Base-by-base conservation (phyloP, 2,888 invertebrate genomes). In the Ophion ventricosus region DNA sequence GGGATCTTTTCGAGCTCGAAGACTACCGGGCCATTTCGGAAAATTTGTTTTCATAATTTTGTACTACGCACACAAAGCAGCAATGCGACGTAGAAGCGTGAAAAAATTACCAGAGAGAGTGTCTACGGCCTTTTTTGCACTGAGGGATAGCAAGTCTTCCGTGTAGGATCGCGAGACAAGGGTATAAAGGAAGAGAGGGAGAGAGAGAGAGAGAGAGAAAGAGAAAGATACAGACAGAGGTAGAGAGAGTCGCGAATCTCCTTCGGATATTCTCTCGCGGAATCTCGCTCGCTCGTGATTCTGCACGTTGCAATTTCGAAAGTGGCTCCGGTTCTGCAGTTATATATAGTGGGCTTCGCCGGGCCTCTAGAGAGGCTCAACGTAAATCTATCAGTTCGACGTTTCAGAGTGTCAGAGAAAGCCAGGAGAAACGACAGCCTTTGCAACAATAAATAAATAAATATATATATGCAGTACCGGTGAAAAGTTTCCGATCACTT, bases 331-430 rank as follows among this genome's bases (percentile, higher is more conserved):
- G 59, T 59, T 61, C 72, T 40, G 26, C 67, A 43, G 59, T 67
- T 82, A 25, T 57, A 77, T 54, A 73, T 63, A 56, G 77, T 72
- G 43, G 10, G 35, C 20, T 23, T 23, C 26, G 26, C 66, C 66
- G 67, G 77, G 84, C 87, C 85, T 86, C 84, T 79, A 82, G 79
- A 80, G 80, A 72, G 86, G 82, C 73, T 82, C 73, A 82, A 66
- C 87, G 86, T 87, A 87, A 87, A 86, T 87, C 87, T 87, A 86
- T 87, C 86, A 85, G 83, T 85, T 87, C 85, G 86, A 85, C 86
- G 82, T 86, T 87, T 81, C 59, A 54, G 69, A 83, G 74, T 75
- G 70, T 66, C 84, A 57, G 70, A 79, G 73, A 66, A 78, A 75
- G 49, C 63, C n/a, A 59, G 35, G 61, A 64, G 81, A 59, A 59